A percentile compares a stretch with the other conserved stretches of the same genome.
These are phyloP conservation scores for Dasyornis broadbenti DNA, from an alignment of 2,113 vertebrate species.

Conservation along the genomic window DNA sequence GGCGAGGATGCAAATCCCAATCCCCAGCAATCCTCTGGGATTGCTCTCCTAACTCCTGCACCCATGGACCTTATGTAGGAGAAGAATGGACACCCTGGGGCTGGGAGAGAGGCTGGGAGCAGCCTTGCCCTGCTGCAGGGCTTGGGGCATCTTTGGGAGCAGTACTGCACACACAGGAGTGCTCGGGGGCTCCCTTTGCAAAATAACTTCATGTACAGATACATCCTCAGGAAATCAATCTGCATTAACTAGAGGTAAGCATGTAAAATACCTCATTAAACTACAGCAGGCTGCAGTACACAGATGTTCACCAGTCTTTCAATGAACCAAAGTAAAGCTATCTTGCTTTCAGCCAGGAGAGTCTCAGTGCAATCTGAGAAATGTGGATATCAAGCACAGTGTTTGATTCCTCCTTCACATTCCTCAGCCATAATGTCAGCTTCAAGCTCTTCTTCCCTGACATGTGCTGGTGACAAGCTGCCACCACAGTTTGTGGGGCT, in stretches of 20 bases:
- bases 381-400: rapidly evolving
- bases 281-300: neutral
- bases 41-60: neutral
- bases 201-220: neutral
- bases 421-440: neutral
- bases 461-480: neutral
- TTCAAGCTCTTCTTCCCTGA: neutral
- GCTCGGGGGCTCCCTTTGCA: neutral
- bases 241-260: neutral
- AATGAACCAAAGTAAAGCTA: neutral
- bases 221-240: neutral
- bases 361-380: neutral
- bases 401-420: neutral
- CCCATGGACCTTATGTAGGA: neutral
- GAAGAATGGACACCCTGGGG: neutral
- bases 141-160: neutral
- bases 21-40: neutral
- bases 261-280: conserved; percentile 4
- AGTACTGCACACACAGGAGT: rapidly evolving
- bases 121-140: neutral
- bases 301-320: neutral
- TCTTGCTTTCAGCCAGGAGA: neutral
- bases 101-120: neutral
- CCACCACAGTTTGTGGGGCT: neutral
- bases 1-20: neutral